Base-by-base conservation (phyloP, 2,888 invertebrate species). In the Alloscopus bannaensis region DNA sequence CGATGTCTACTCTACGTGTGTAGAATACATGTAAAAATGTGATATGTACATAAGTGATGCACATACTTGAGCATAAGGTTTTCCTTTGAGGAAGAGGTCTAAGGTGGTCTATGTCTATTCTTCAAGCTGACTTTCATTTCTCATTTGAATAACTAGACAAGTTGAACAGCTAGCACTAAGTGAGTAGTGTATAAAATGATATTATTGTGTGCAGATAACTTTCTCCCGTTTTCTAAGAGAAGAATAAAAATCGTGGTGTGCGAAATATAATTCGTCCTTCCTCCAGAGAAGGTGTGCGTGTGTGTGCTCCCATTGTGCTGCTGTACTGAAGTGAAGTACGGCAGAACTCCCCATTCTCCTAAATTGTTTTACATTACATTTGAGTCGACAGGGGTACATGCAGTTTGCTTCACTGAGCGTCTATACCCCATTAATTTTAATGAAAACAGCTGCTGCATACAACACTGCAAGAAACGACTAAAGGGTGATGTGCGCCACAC, bases 391-490 rank as follows among this genome's bases (percentile, higher is more conserved):
- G 18, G 40, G 20, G 3, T 57, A 55, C 47, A 50, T 57, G 24
- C 55, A 52, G 20, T 47, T 40, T n/a, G 59, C 50, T 59, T 66
- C 36, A 36, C 18, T 20, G 50, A 40, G 47, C 59, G 68, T 28
- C 20, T 59, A 24, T 18, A 64, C 22, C 40, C 66, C 75, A 75
- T 75, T 75, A 75, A 59, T 75, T 75, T 75, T 66, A 75, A 75
- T 66, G 75, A 68, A 75, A 75, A 36, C 75, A 75, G 68, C 75
- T 75, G 75, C 57, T 75, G 24, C n/a, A n/a, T n/a, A n/a, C n/a
- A n/a, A n/a, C n/a, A n/a, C 66, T 45, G 24, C 36, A 31, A 50
- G 24, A 20, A 28, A 24, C 20, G 24, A 24, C 8, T 8, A 8
- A 24, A 55, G 60, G 64, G 72, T 72, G 72, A 72, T 52, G 64